Base-by-base conservation (phyloP, 2,113 vertebrate genomes). In the Bubo bubo region DNA sequence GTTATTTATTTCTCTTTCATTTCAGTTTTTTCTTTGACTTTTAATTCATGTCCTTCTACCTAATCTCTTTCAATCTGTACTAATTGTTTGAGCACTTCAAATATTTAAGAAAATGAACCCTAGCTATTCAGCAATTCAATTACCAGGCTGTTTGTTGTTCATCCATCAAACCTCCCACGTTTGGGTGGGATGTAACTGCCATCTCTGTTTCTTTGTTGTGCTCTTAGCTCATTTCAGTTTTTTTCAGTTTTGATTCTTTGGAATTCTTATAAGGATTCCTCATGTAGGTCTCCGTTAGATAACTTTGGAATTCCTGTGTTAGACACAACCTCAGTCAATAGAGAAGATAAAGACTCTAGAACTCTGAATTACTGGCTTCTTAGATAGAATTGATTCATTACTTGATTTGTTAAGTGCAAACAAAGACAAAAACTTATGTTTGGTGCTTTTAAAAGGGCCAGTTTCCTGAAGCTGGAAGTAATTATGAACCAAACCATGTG, bases 381-480 rank as follows among this genome's bases (percentile, higher is more conserved):
- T 60, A 63, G 58, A 83, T 60, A 63, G 58, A 83, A 77, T 63
- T 63, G 41, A 74, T 91, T 86, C 41, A 63, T 85, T 93, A 39
- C 64, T 74, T 88, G 79, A 90, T 96, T 89, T 88, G 39, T 71
- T 80, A 72, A 89, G 52, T 87, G 60, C 83, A 97, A 95, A 68
- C 59, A 59, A 93, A 95, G 84, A 85, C 1, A 91, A 93, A 92
- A 95, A 32, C 49, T 73, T 93, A 19, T 6, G 60, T 81, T 96
- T 93, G 74, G 43, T 88, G 32, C 62, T 73, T 88, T 87, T 95
- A 79, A 94, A 93, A 92, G 49, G 77, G 13, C 58, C 30, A 64
- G n/a, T 95, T 96, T 95, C 79, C 77, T 94, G 90, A 94, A 94
- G 93, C 95, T 97, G 97, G 95, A 97, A 97, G 93, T 88, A 97